These are phyloP conservation scores for Deilephila porcellus DNA, from an alignment of 2,888 invertebrate species.

Conservation along the genomic window DNA sequence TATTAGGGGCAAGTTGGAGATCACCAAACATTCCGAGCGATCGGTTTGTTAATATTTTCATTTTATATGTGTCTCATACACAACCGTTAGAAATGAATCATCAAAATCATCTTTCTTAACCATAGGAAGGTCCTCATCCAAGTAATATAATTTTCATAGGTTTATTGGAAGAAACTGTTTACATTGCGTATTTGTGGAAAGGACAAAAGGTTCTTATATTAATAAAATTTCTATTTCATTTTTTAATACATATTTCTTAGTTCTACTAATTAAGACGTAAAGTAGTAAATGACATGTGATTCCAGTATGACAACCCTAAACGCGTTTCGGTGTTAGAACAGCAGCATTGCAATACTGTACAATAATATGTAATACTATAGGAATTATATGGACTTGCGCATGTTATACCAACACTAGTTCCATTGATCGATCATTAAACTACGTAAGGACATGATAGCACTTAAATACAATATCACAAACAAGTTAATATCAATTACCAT, in stretches of 20 bases:
- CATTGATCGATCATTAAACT: constrained; percentile 29
- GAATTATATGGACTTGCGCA: constrained; percentile 11
- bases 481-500: constrained; percentile 21
- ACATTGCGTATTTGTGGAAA: too few relatives aligned
- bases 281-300: neutral
- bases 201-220: too few relatives aligned
- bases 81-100: too few relatives aligned
- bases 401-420: constrained; percentile 14
- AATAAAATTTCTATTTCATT: too few relatives aligned
- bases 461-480: constrained; percentile 27
- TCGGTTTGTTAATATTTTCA: neutral
- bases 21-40: neutral
- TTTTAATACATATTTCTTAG: too few relatives aligned
- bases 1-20: neutral
- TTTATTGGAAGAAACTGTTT: too few relatives aligned
- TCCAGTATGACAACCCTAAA: neutral
- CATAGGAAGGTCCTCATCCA: too few relatives aligned
- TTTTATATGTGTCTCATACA: neutral
- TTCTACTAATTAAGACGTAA: too few relatives aligned
- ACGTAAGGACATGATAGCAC: constrained; percentile 21
- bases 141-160: too few relatives aligned
- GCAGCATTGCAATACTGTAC: neutral
- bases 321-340: neutral
- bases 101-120: too few relatives aligned
- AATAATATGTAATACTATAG: constrained; percentile 5